Conservation (phyloP, 2,797 vertebrate genomes). For the Hephaestus fuliginosus region DNA sequence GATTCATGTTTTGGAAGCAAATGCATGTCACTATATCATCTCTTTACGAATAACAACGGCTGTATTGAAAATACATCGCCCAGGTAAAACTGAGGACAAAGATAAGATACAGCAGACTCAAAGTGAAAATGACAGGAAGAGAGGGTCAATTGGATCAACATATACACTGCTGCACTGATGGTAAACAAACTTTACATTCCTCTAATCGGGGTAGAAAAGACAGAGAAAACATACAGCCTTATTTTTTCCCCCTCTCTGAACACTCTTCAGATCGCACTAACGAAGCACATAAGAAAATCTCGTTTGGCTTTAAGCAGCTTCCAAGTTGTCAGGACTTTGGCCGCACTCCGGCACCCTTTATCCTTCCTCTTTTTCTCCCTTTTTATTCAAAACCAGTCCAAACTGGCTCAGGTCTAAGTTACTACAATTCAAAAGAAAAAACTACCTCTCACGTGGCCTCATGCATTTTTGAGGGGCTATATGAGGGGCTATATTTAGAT, state of each 20-base stretch:
- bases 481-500: constrained; percentile 40
- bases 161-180: not conserved
- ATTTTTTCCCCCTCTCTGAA: not conserved
- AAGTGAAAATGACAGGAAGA: constrained; percentile 27
- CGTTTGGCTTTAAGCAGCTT: constrained; percentile 54
- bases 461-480: constrained; percentile 25
- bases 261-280: constrained; percentile 8
- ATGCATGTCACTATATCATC: constrained; percentile 53
- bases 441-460: constrained; percentile 15
- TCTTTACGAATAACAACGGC: constrained; percentile 42
- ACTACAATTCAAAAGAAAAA: constrained; percentile 35
- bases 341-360: constrained; percentile 39
- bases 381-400: constrained; percentile 56
- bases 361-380: constrained; percentile 33
- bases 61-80: constrained; percentile 30
- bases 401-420: constrained; percentile 38
- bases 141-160: constrained; percentile 19
- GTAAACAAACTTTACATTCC: constrained; percentile 45
- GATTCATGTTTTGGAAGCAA: constrained; percentile 67
- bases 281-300: constrained; percentile 49
- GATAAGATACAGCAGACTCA: constrained; percentile 22
- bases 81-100: constrained; percentile 52
- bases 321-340: constrained; percentile 64
- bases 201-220: constrained; percentile 21
- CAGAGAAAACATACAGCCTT: constrained; percentile 5